Evolutionary conservation across 2,113 vertebrate species (phyloP).

Genomic region (Apodemus speciosus): DNA sequence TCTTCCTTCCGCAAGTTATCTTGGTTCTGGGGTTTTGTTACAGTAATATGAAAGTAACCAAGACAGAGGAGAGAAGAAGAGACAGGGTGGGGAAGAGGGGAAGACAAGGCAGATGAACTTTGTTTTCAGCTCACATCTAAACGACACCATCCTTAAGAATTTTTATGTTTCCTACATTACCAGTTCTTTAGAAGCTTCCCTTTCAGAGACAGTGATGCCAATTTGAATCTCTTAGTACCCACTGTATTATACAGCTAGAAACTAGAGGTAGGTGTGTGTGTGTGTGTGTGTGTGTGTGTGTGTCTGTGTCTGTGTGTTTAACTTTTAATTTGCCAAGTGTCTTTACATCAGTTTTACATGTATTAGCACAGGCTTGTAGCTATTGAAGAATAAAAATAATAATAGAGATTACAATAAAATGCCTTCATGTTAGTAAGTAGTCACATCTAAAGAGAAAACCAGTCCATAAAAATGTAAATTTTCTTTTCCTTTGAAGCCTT

Average conservation of each 20-base stretch:
- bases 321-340: not conserved
- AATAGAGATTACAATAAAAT: constrained; percentile 9
- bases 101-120: not conserved
- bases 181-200: not conserved
- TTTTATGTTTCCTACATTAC: not conserved
- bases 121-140: constrained; percentile 5
- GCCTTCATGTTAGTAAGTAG: not conserved
- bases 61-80: not conserved
- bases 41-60: not conserved
- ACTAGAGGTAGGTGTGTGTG: not conserved
- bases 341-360: not conserved
- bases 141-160: not conserved
- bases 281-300: not conserved
- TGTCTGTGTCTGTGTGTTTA: not conserved
- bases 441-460: constrained; percentile 31
- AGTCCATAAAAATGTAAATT: constrained; percentile 2
- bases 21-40: not conserved
- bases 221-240: not conserved
- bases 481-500: not conserved
- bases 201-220: not conserved
- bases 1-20: not conserved
- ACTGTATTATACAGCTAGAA: not conserved
- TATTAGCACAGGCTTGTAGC: constrained; percentile 5
- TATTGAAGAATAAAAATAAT: constrained; percentile 23
- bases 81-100: not conserved